Evolutionary conservation across 2,888 invertebrate genomes (phyloP).

Genomic region (Hydrotaea cyrtoneurina): DNA sequence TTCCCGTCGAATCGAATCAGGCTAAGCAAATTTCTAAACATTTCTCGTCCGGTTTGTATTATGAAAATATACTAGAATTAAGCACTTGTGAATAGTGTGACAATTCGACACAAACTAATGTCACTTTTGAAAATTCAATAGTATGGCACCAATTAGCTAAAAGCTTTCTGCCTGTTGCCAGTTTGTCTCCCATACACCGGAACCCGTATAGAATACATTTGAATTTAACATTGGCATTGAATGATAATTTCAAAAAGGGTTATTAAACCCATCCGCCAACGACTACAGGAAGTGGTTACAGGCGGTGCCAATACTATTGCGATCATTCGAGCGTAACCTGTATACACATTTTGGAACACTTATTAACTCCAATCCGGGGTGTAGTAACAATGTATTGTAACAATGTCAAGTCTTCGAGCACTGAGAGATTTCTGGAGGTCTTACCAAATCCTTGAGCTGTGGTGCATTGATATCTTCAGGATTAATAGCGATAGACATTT

Average conservation of each 20-base stretch:
- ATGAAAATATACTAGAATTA: neutral
- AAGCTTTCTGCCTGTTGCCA: slow-evolving; percentile 27
- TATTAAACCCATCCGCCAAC: neutral
- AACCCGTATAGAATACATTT: too few species aligned
- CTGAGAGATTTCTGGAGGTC: slow-evolving; percentile 45
- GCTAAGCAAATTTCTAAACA: slow-evolving; percentile 19
- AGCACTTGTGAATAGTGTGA: neutral
- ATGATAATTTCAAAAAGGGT: neutral
- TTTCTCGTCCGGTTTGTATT: neutral
- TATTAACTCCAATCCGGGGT: too few species aligned
- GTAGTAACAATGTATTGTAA: neutral
- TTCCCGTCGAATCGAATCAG: slow-evolving; percentile 12
- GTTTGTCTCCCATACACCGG: neutral
- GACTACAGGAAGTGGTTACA: neutral
- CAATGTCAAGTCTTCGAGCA: neutral
- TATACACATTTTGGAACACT: neutral
- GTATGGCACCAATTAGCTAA: neutral
- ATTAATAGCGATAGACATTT: slow-evolving; percentile 76
- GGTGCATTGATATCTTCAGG: slow-evolving; percentile 72
- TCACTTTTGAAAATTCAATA: neutral
- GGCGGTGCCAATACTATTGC: neutral
- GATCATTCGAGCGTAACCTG: neutral
- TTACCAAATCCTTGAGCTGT: slow-evolving; percentile 77
- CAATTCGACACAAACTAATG: slow-evolving; percentile 5
- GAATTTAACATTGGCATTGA: neutral